Evolutionary conservation across 2,888 invertebrate genomes (phyloP).

Genomic region (Ectemnius cavifrons): DNA sequence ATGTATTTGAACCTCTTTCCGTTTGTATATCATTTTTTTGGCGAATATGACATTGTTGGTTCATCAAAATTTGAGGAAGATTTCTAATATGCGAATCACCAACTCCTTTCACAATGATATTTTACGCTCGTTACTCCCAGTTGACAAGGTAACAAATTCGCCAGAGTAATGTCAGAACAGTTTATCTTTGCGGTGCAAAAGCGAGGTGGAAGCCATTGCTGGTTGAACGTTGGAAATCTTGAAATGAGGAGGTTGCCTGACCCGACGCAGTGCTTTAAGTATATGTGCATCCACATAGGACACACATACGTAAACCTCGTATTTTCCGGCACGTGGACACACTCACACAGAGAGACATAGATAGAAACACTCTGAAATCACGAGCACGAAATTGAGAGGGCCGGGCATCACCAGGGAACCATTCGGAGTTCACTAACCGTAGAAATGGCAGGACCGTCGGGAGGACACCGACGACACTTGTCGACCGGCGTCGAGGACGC

Average conservation of each 20-base stretch:
- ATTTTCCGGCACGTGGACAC: not conserved
- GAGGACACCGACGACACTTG: conserved; percentile 19
- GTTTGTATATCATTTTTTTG: too few species aligned
- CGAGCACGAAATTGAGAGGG: conserved; percentile 50
- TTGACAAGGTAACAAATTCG: conserved; percentile 50
- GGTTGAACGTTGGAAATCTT: too few species aligned
- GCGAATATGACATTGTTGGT: too few species aligned
- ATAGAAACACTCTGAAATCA: conserved; percentile 23
- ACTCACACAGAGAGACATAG: not conserved
- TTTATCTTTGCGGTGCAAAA: too few species aligned
- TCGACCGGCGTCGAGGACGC: conserved; percentile 20
- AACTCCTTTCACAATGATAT: conserved; percentile 33
- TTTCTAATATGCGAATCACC: too few species aligned
- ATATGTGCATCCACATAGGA: too few species aligned
- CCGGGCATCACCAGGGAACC: conserved; percentile 39
- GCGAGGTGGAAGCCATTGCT: not conserved
- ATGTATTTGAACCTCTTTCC: too few species aligned
- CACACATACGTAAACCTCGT: not conserved
- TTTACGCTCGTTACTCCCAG: conserved; percentile 33
- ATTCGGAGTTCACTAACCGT: conserved; percentile 60
- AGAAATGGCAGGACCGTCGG: conserved; percentile 48
- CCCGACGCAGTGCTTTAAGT: too few species aligned
- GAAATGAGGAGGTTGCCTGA: too few species aligned
- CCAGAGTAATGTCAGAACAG: conserved; percentile 27
- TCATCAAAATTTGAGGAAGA: too few species aligned